A percentile compares a stretch with the other conserved stretches of the same genome.
These are phyloP conservation scores for Antheraea yamamai DNA, from an alignment of 2,888 invertebrate species.

Conservation along the genomic window DNA sequence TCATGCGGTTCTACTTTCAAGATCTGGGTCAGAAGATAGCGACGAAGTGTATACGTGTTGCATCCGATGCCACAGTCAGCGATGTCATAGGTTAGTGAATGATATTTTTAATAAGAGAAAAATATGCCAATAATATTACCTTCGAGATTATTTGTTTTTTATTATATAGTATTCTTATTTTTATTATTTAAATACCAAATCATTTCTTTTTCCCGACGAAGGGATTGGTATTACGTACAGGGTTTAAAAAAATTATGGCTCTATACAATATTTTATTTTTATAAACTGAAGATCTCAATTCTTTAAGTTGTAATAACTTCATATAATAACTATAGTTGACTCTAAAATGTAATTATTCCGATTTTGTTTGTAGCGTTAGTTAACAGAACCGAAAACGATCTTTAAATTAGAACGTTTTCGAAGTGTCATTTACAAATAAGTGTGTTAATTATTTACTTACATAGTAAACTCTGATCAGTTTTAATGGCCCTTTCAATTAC, in stretches of 20 bases:
- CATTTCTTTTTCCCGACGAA: too few relatives aligned
- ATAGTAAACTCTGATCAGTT: constrained; percentile 2
- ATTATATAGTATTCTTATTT: too few relatives aligned
- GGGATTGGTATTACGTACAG: too few relatives aligned
- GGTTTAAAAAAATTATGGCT: too few relatives aligned
- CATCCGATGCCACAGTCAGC: constrained; percentile 96
- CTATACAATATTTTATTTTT: too few relatives aligned
- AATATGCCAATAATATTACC: too few relatives aligned
- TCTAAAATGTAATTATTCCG: neutral
- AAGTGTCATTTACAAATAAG: neutral
- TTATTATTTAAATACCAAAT: too few relatives aligned
- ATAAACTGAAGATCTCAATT: neutral
- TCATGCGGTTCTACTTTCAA: constrained; percentile 99
- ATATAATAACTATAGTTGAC: neutral
- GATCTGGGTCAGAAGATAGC: constrained; percentile 99
- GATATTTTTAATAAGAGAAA: neutral
- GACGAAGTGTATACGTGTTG: constrained; percentile 99
- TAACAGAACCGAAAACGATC: neutral
- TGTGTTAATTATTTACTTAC: constrained; percentile 5
- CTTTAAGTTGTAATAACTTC: neutral
- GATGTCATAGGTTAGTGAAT: constrained; percentile 91
- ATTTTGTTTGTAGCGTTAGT: constrained; percentile 22
- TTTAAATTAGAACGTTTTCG: constrained; percentile 9
- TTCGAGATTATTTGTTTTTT: too few relatives aligned
- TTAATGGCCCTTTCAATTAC: constrained; percentile 3